Evolutionary conservation across 1,140 invertebrate genomes (phyloP), one percentile per base, ranked within the genome.

Genomic region (Drosophila nebulosa): DNA sequence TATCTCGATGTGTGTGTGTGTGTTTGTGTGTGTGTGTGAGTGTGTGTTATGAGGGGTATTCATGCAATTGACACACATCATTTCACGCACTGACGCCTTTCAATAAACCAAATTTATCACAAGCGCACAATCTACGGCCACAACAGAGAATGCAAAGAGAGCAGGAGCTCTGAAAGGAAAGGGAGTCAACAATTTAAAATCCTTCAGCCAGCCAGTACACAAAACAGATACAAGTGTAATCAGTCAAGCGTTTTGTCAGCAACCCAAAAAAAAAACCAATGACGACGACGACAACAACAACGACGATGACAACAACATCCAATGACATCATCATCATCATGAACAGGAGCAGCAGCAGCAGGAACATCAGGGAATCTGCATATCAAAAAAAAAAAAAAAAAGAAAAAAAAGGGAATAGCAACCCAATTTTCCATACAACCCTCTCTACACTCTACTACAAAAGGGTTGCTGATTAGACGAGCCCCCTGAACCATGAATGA

Each of bases 21-120:
- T 30, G 27, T 35, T 61, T 36, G 56, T 57, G 30, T 62, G 36
- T 32, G 52, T 62, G 50, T 50, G n/a, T n/a, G n/a, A n/a, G n/a
- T 57, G 30, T 62, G 36, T 32, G 52, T 62, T 50, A 32, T 56
- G 24, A 10, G 58, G 65, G 56, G 55, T 58, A 79, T 64, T 78
- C 76, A 83, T 91, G 90, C 89, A 85, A 91, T 91, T 91, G 90
- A 91, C 90, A 91, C 90, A 91, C 90, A 91, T 91, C 90, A 91
- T 91, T 91, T 91, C 80, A 91, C 90, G 90, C 89, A 76, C 90
- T 91, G 90, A 81, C 90, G 90, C 90, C 84, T 90, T 89, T 91
- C 89, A 91, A 91, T 91, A 90, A 90, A 90, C 79, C 81, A 79
- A 86, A 90, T 89, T 90, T 86, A 90, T 88, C 75, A 86, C 78